Base-by-base conservation (phyloP, 1,140 invertebrate genomes). In the Homarus americanus region DNA sequence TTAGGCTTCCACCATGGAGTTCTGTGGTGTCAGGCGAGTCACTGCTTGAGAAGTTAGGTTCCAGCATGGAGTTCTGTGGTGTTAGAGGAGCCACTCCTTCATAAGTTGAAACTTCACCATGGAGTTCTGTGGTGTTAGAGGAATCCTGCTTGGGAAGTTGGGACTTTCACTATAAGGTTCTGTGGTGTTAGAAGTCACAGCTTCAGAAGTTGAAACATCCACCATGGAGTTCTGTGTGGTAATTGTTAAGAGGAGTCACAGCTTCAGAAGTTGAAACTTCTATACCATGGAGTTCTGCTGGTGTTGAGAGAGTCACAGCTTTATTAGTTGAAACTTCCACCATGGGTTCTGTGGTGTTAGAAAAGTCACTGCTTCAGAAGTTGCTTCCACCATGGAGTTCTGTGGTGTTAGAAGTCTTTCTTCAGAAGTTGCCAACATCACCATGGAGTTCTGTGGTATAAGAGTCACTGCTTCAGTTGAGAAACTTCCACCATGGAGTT, bases 81-180 rank as follows among this genome's bases (percentile, higher is more conserved):
- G 5, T 36, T 75, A 34, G 9, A 34, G 36, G n/a, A 36, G 2
- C 15, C 2, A 7, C 2, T 38, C 17, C 9, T 5, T 7, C 5
- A 34, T 17, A 36, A 72, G 36, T 36, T 38, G 36, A 17, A 9
- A 36, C 63, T 10, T 85, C 15, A 40, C 38, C 66, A 85, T 0
- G 12, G 66, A 73, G 82, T 85, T 41, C 24, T 85, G 82, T 73
- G 82, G 38, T 75, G 82, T 44, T 34, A 44, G 40, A 28, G 82
- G 66, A 41, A 36, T 4, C 20, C 69, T 72, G 7, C 34, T 36
- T 36, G 7, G 2, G 38, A 34, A 10, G 32, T 40, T 1, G 1
- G 7, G 38, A 5, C 63, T 34, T 17, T 32, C 34, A 58, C 58
- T 12, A 72, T 72, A 38, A 9, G 72, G 58, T 66, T 40, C 20